Percentiles rank a stretch among this genome's conserved stretches.
Evolutionary conservation across 2,888 invertebrate species (phyloP).

Genomic region (Nymphalis c-album): DNA sequence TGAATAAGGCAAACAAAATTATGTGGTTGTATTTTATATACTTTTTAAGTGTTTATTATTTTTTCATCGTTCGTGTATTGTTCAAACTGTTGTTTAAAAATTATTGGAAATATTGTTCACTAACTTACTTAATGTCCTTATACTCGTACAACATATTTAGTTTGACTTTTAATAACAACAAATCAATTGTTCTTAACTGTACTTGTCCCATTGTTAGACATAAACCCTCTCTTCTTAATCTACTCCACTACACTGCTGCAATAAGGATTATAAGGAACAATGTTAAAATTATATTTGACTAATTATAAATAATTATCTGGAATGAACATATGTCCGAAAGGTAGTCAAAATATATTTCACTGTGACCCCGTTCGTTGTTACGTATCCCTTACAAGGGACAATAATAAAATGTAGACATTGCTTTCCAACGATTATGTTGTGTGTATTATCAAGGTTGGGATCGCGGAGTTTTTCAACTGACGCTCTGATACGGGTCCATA

Average conservation of each 20-base stretch:
- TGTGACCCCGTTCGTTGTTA: conserved; percentile 54
- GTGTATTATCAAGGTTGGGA: conserved; percentile 43
- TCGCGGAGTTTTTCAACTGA: conserved; percentile 43
- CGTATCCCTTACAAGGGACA: conserved; percentile 61
- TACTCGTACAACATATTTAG: too few relatives aligned
- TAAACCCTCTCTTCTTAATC: too few relatives aligned
- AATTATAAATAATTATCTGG: conserved; percentile 7
- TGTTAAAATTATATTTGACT: neutral
- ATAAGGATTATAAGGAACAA: neutral
- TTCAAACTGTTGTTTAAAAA: too few relatives aligned
- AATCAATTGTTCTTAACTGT: too few relatives aligned
- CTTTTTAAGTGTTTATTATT: too few relatives aligned
- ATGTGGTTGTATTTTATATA: too few relatives aligned
- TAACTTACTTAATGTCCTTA: too few relatives aligned
- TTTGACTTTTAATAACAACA: too few relatives aligned
- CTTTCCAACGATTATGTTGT: conserved; percentile 48
- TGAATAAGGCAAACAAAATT: neutral
- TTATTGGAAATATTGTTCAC: too few relatives aligned
- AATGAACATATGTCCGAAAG: conserved; percentile 37
- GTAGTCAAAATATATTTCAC: conserved; percentile 44
- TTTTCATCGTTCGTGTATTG: too few relatives aligned
- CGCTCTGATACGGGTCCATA: conserved; percentile 41
- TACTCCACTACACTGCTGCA: too few relatives aligned
- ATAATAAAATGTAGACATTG: conserved; percentile 58
- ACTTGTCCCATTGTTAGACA: too few relatives aligned